These are phyloP conservation scores for Leptopilina syphax DNA, from an alignment of 2,888 invertebrate genomes.

Conservation along the genomic window DNA sequence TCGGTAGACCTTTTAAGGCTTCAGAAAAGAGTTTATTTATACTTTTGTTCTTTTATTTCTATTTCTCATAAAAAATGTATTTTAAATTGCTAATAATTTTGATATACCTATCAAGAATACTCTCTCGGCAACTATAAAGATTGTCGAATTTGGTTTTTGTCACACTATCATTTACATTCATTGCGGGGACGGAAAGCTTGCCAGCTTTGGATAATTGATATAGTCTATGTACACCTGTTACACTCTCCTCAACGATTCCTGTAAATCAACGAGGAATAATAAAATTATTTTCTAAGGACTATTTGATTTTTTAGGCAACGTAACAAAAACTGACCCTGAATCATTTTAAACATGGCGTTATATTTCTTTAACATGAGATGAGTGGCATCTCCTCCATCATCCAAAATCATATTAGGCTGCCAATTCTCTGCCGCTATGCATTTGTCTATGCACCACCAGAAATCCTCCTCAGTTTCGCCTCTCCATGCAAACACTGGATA, in stretches of 20 bases:
- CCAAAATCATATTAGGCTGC: constrained; percentile 98
- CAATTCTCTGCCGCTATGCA: constrained; percentile 94
- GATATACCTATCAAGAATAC: constrained; percentile 87
- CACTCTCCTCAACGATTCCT: constrained; percentile 98
- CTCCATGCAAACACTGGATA: constrained; percentile 97
- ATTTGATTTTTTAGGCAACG: no score
- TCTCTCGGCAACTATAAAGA: constrained; percentile 96
- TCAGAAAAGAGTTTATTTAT: not conserved
- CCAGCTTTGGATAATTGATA: constrained; percentile 97
- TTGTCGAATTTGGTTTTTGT: constrained; percentile 99
- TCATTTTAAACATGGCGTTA: constrained; percentile 93
- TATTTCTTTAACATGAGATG: constrained; percentile 98
- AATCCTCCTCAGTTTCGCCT: constrained; percentile 97
- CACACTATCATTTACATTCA: constrained; percentile 99
- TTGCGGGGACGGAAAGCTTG: constrained; percentile 96
- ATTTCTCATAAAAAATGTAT: not conserved
- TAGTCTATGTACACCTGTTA: constrained; percentile 97
- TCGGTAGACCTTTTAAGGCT: constrained; percentile 94
- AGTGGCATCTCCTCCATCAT: constrained; percentile 98
- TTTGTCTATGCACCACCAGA: constrained; percentile 99
- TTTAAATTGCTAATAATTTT: not conserved
- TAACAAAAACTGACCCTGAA: constrained; percentile 82
- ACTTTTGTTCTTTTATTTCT: not conserved
- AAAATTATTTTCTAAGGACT: not conserved
- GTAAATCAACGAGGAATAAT: constrained; percentile 53